These are phyloP conservation scores for Tetramorium alpestre DNA, from an alignment of 1,140 invertebrate species.

Conservation along the genomic window DNA sequence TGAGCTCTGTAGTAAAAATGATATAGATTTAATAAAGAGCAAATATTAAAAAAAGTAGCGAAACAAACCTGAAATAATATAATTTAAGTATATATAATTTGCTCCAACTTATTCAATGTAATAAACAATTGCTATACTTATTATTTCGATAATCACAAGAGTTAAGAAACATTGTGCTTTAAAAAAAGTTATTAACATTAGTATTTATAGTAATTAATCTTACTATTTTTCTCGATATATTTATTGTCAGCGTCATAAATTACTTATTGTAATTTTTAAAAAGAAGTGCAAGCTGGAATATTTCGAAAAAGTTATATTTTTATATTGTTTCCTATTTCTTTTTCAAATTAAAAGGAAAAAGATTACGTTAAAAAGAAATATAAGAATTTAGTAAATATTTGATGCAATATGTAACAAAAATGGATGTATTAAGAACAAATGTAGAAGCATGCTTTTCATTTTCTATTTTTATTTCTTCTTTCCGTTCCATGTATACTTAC, in stretches of 20 bases:
- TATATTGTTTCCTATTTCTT: neutral
- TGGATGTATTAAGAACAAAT: neutral
- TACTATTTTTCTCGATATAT: neutral
- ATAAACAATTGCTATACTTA: neutral
- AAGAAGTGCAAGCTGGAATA: neutral
- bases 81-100: slow-evolving; percentile 8
- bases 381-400: neutral
- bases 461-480: neutral
- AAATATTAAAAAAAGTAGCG: neutral
- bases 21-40: neutral
- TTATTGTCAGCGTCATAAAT: neutral
- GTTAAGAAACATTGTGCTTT: neutral
- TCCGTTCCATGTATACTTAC: neutral
- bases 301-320: neutral
- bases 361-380: neutral
- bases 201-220: neutral
- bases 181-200: neutral
- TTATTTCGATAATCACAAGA: neutral
- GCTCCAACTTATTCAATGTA: neutral
- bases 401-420: neutral
- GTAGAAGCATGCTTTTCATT: neutral
- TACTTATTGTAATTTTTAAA: neutral
- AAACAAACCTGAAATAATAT: neutral
- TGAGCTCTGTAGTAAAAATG: neutral
- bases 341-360: neutral